Evolutionary conservation across 2,797 vertebrate species (phyloP).

Genomic region (Spinus olivaceus): DNA sequence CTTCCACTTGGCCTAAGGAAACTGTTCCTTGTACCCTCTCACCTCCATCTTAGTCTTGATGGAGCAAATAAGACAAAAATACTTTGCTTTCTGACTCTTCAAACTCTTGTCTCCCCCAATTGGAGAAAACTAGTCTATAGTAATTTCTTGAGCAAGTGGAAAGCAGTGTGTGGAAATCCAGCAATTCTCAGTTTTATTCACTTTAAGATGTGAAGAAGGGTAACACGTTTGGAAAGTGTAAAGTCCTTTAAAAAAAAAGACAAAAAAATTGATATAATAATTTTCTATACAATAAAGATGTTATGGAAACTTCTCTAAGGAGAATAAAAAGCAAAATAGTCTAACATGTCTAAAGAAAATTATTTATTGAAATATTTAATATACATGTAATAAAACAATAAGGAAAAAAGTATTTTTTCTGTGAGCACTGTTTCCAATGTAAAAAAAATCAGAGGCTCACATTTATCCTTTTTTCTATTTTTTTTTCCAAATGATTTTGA

Average conservation of each 20-base stretch:
- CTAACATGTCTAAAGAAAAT: neutral
- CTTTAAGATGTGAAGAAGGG: neutral
- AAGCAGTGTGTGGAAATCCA: neutral
- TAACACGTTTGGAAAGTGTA: neutral
- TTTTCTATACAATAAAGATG: neutral
- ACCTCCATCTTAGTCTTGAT: neutral
- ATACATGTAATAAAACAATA: neutral
- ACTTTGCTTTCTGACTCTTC: neutral
- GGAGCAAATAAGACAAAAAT: neutral
- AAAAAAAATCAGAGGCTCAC: neutral
- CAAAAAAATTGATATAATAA: neutral
- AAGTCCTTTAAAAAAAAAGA: neutral
- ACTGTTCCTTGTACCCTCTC: neutral
- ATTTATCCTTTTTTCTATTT: neutral
- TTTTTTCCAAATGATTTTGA: neutral
- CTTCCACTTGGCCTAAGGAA: neutral
- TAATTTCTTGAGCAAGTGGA: neutral
- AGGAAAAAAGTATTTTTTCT: neutral
- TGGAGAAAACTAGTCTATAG: neutral
- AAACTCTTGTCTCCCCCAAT: neutral
- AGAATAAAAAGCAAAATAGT: neutral
- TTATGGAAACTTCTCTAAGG: neutral
- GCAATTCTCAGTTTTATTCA: neutral
- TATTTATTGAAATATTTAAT: neutral
- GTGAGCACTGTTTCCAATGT: neutral